Evolutionary conservation across 2,888 invertebrate species (phyloP), one percentile per base, ranked within the genome.

Genomic region (Harpagoxenus sublaevis): DNA sequence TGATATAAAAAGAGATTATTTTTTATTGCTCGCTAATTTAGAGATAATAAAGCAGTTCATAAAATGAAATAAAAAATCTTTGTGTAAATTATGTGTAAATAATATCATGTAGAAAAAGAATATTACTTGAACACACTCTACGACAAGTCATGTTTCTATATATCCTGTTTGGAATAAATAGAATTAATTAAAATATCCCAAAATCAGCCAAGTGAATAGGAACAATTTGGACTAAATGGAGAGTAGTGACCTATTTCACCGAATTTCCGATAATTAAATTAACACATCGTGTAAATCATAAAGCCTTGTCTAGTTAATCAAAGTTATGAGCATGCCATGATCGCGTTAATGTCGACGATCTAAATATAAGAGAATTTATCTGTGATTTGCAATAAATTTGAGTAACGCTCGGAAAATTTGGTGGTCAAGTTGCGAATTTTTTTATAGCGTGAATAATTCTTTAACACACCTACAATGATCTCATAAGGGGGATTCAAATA

Each of bases 221-320:
- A 70, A 18, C 35, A n/a, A 70, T 60, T 35, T 60, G 9, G 1
- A 51, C 2, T 23, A 18, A 57, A 60, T 57, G 35, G 45, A 70
- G 15, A 57, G 35, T 55, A 70, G 35, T 60, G 9, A 70, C n/a
- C 35, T 23, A 39, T 79, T 70, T 60, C 60, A 12, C 0, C 0
- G 10, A 70, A 70, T 79, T 70, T 79, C 35, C 55, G 55, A 57
- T 78, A 57, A 79, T 79, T 60, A 79, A 79, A 70, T 79, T 79
- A 57, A 79, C 53, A 66, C 66, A 68, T 66, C n/a, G 12, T 53
- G 53, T 39, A 77, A 65, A 77, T 77, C 65, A 31, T 18, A 28
- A 8, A 79, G 66, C 39, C 42, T 55, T 78, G 68, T 12, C 23
- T n/a, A 70, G 60, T 79, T 79, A 79, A 70, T 60, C 79, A 4